Evolutionary conservation across 2,113 vertebrate genomes (phyloP).

Genomic region (Acrocephalus arundinaceus): DNA sequence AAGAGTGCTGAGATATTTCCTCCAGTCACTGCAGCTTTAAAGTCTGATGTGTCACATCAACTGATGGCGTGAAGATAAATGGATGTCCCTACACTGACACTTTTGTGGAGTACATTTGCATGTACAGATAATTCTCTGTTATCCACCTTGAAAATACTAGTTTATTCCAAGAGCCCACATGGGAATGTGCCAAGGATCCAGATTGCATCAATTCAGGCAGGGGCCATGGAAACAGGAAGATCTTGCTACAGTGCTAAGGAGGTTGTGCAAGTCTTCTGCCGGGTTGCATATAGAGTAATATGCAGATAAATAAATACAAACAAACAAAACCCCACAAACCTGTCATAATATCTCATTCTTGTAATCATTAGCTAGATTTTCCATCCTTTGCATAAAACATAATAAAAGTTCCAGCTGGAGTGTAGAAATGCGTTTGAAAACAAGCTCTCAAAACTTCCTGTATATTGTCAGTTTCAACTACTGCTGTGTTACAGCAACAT

Average conservation of each 20-base stretch:
- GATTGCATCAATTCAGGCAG: neutral
- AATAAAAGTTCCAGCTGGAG: neutral
- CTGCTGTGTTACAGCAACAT: neutral
- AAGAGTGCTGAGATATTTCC: neutral
- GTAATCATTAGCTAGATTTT: neutral
- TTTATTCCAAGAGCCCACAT: neutral
- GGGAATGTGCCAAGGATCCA: neutral
- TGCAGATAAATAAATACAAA: neutral
- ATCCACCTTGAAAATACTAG: neutral
- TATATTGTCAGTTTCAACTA: neutral
- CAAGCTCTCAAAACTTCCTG: neutral
- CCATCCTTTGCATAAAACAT: neutral
- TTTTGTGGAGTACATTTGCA: neutral
- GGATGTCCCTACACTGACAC: neutral
- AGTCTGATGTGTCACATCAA: neutral
- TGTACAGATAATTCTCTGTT: neutral
- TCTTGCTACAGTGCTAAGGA: neutral
- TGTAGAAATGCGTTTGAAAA: neutral
- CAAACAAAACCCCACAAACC: neutral
- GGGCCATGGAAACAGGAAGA: neutral
- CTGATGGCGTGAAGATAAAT: rapidly evolving
- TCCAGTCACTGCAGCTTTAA: neutral
- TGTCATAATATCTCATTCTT: neutral
- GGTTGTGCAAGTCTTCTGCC: neutral
- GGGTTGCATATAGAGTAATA: neutral